Conservation (phyloP, 2,113 vertebrate genomes). For the Motacilla tschutschensis region DNA sequence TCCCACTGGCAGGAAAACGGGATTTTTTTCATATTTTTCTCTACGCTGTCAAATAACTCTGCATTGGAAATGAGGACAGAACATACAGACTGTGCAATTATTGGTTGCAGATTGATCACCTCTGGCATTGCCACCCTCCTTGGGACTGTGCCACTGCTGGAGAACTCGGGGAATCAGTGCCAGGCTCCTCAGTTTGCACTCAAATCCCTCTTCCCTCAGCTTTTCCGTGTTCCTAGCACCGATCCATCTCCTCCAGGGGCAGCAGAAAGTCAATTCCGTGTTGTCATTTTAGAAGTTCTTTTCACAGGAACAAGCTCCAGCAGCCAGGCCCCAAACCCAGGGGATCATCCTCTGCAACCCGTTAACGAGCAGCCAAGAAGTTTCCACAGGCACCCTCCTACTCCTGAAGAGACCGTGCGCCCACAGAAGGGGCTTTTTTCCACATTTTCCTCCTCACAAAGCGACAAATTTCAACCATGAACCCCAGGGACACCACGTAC, state of each 20-base stretch:
- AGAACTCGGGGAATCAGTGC: background rate
- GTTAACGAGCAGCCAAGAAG: background rate
- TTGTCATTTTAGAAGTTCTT: background rate
- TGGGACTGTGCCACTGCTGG: background rate
- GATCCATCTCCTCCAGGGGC: background rate
- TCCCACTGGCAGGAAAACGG: background rate
- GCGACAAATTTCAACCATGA: slow-evolving; percentile 79
- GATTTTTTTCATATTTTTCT: background rate
- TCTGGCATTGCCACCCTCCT: background rate
- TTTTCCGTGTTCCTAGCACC: rapidly evolving
- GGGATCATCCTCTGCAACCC: background rate
- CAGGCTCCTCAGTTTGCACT: background rate
- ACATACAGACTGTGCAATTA: background rate
- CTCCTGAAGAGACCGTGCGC: background rate
- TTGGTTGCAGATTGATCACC: rapidly evolving
- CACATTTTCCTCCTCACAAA: slow-evolving; percentile 78
- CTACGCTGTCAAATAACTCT: background rate
- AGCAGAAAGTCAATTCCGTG: background rate
- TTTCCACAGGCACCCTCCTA: background rate
- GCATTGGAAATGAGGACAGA: background rate
- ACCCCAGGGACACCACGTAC: slow-evolving; percentile 84
- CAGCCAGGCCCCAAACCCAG: background rate
- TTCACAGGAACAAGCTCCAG: background rate
- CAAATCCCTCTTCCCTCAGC: background rate
- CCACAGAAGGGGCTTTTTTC: slow-evolving; percentile 47